Base-by-base conservation (phyloP, 1,140 invertebrate genomes). In the Tetranychus cinnabarinus region DNA sequence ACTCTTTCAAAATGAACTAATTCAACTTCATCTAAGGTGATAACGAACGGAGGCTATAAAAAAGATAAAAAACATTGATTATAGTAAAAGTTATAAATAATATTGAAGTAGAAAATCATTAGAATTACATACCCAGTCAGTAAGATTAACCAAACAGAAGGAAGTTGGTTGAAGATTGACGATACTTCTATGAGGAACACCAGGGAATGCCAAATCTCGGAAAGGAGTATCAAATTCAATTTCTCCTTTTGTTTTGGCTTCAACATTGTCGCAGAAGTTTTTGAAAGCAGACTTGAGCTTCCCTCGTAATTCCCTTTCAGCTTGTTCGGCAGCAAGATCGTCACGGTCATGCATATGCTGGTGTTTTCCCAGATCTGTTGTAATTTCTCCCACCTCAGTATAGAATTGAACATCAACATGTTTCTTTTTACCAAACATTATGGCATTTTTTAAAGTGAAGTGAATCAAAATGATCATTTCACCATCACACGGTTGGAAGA, bases 401-500 rank as follows among this genome's bases (percentile, higher is more conserved):
- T 97, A 99, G 75, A 99, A 98, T 71, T 99, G 93, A 3, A 98
- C 92, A 75, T 99, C 95, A 6, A 89, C 80, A 69, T 98, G 93
- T 70, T 98, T 98, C 76, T 97, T 97, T 74, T 98, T 99, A 63
- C 92, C 92, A 79, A 96, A 97, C 85, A 97, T 86, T 64, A 98
- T 97, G 37, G 92, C 90, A 73, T 97, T 88, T 80, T 93, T 97
- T 37, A 99, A 77, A 77, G 97, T 90, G 71, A 98, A 99, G 79
- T 99, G 96, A 55, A 99, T 76, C 7, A 99, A 74, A 70, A 99
- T 98, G 59, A 99, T 97, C 92, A 98, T 97, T 77, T 99, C 96
- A 62, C 89, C 86, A 74, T 98, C 95, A 73, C 95, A 98, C 0
- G 96, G 95, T 77, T 98, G 95, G 74, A 97, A 99, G 75, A 98